Percentiles rank a stretch among this genome's conserved stretches.
phyloP scores from a whole-genome alignment of 2,113 vertebrate genomes.

The Bolborhynchus lineola region DNA sequence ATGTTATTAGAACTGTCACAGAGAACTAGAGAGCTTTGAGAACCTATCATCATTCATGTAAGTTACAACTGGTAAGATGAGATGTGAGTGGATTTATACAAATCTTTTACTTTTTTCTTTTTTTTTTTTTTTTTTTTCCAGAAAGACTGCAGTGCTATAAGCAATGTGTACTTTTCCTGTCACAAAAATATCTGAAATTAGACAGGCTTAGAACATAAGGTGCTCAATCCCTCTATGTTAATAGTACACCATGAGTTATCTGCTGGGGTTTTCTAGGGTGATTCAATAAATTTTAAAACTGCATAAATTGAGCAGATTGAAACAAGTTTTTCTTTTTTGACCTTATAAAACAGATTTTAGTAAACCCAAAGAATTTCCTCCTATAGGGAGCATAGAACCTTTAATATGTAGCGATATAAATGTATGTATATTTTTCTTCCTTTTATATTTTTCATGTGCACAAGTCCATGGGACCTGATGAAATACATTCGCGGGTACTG shows the following conservation, averaged over 20 bases:
- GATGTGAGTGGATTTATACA: background rate
- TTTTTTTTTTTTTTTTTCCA: background rate
- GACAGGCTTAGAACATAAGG: background rate
- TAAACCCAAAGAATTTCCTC: background rate
- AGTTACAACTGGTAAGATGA: background rate
- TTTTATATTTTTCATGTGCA: background rate
- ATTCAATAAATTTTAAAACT: background rate
- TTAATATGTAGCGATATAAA: background rate
- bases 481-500: background rate
- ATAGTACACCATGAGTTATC: background rate
- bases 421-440: background rate
- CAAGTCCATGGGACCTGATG: background rate
- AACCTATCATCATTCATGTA: background rate
- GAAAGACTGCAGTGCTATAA: background rate
- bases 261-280: background rate
- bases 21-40: background rate
- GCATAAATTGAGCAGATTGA: background rate
- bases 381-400: background rate
- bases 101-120: background rate
- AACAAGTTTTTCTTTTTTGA: background rate
- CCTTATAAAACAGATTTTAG: background rate
- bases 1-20: background rate
- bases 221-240: background rate
- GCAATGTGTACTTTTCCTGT: background rate
- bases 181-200: slow-evolving; percentile 19